Conservation (phyloP, 2,113 vertebrate species). For the Vombatus ursinus region DNA sequence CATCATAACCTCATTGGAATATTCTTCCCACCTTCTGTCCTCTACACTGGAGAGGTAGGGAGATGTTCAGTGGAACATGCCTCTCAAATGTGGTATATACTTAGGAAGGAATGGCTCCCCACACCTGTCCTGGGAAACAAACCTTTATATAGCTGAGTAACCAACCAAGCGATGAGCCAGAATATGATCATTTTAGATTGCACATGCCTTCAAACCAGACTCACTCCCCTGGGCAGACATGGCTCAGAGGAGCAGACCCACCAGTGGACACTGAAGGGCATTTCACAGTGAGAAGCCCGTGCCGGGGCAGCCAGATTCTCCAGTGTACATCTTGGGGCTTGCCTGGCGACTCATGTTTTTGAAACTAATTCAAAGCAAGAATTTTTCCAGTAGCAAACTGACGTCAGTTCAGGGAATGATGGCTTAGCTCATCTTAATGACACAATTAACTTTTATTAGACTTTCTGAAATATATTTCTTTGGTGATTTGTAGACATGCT, state of each 20-base stretch:
- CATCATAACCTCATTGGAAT: neutral
- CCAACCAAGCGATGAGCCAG: neutral
- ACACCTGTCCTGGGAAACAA: neutral
- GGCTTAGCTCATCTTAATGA: slow-evolving; percentile 7
- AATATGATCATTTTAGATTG: neutral
- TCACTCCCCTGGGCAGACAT: neutral
- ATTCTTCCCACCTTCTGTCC: neutral
- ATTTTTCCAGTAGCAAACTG: slow-evolving; percentile 47
- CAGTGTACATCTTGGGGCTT: neutral
- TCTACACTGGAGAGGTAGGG: neutral
- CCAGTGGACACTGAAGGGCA: slow-evolving; percentile 46
- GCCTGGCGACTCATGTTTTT: slow-evolving; percentile 4
- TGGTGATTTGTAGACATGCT: neutral
- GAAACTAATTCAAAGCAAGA: slow-evolving; percentile 47
- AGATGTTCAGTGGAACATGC: neutral
- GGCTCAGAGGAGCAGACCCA: neutral
- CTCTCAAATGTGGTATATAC: neutral
- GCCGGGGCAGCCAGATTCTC: neutral
- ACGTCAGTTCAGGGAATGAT: slow-evolving; percentile 40
- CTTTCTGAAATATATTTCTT: slow-evolving; percentile 45
- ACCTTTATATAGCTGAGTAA: neutral
- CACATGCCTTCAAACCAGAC: neutral
- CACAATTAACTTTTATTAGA: neutral
- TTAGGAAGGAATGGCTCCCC: neutral
- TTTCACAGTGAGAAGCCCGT: neutral